A percentile compares a stretch with the other conserved stretches of the same genome.
These are phyloP conservation scores for Brachionus plicatilis DNA, from an alignment of 1,140 invertebrate species.

Conservation along the genomic window DNA sequence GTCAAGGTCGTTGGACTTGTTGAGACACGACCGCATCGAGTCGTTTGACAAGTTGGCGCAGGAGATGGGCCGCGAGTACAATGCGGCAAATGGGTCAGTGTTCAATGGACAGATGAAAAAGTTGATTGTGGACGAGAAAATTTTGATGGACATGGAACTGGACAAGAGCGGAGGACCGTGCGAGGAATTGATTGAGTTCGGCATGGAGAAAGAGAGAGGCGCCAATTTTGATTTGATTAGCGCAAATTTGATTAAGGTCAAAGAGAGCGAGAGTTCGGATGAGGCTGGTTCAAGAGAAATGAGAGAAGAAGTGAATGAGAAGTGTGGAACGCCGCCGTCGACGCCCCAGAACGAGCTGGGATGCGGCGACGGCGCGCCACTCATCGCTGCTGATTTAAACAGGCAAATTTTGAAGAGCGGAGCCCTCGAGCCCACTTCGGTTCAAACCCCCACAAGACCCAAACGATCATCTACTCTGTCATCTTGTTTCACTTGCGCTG, in stretches of 20 bases:
- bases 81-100: background rate
- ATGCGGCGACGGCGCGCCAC: background rate
- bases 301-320: too few relatives aligned
- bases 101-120: background rate
- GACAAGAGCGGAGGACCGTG: background rate
- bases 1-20: background rate
- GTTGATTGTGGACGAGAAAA: background rate
- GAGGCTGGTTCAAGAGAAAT: background rate
- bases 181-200: conserved; percentile 19
- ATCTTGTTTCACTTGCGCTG: conserved; percentile 27
- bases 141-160: background rate
- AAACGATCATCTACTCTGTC: background rate
- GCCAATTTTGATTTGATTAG: background rate
- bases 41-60: background rate
- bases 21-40: conserved; percentile 27
- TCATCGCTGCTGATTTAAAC: background rate
- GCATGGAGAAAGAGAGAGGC: background rate
- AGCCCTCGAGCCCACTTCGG: background rate
- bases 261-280: background rate
- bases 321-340: background rate
- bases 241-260: background rate
- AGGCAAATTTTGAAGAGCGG: background rate
- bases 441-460: conserved; percentile 5
- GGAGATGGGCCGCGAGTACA: background rate
- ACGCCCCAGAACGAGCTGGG: conserved; percentile 16